Evolutionary conservation across 2,888 invertebrate species (phyloP).

Genomic region (Trichogramma evanescens): DNA sequence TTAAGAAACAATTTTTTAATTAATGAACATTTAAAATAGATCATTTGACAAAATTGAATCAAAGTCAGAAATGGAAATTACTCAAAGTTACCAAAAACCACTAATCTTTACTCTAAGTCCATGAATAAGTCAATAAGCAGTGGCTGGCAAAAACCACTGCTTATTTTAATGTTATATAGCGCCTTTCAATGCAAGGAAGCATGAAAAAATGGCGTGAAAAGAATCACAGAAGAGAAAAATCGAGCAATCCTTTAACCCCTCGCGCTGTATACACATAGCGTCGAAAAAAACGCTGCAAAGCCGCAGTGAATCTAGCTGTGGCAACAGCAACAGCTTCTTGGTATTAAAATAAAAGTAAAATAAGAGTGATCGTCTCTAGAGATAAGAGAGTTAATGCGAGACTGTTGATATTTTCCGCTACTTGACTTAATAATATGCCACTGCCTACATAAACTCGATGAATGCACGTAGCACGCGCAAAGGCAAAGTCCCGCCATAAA

Average conservation of each 20-base stretch:
- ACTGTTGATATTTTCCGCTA: slow-evolving; percentile 46
- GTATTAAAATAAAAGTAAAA: slow-evolving; percentile 36
- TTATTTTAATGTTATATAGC: background rate
- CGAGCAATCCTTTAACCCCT: background rate
- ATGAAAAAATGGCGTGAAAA: slow-evolving; percentile 10
- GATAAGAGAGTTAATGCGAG: slow-evolving; percentile 35
- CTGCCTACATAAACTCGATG: slow-evolving; percentile 24
- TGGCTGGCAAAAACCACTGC: slow-evolving; percentile 11
- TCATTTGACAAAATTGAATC: too few species aligned
- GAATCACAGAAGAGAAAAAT: slow-evolving; percentile 4
- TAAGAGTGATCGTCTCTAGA: slow-evolving; percentile 20
- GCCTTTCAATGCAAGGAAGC: background rate
- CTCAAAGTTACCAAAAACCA: too few species aligned
- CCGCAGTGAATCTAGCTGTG: slow-evolving; percentile 13
- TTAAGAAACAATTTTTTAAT: too few species aligned
- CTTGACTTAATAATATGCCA: slow-evolving; percentile 47
- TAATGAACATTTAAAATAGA: too few species aligned
- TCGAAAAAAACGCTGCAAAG: background rate
- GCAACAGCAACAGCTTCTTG: slow-evolving; percentile 9
- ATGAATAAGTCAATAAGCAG: slow-evolving; percentile 21
- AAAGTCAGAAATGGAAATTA: too few species aligned
- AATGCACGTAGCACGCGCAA: slow-evolving; percentile 22
- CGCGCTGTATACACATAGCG: background rate
- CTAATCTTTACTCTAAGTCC: background rate
- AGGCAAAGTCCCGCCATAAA: slow-evolving; percentile 41